phyloP scores from a whole-genome alignment of 1,140 invertebrate genomes.

The Saxidomus purpurata region DNA sequence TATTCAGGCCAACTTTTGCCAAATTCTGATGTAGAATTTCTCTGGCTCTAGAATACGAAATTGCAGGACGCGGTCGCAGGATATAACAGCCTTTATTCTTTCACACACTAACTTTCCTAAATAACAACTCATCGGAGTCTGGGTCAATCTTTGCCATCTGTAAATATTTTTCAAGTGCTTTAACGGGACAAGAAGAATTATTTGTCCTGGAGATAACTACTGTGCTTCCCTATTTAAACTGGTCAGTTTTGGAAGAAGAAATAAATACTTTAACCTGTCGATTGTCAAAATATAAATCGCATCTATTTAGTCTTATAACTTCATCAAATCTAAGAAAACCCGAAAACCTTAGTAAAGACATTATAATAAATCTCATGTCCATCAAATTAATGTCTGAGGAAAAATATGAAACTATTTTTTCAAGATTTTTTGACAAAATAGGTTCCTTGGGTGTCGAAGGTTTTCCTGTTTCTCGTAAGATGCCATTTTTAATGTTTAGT shows the following conservation, averaged over 20 bases:
- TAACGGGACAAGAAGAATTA: neutral
- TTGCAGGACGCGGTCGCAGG: neutral
- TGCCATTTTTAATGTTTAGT: neutral
- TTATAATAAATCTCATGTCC: conserved; percentile 1
- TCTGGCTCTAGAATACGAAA: neutral
- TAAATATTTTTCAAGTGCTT: neutral
- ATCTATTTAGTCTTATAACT: neutral
- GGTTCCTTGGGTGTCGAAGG: neutral
- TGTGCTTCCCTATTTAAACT: neutral
- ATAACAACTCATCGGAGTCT: neutral
- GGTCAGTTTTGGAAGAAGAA: neutral
- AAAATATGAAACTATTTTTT: conserved; percentile 20
- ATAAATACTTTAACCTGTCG: neutral
- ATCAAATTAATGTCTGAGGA: neutral
- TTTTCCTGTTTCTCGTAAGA: neutral
- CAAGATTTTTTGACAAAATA: conserved; percentile 15
- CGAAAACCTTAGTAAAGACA: neutral
- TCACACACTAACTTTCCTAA: neutral
- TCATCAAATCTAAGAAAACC: conserved; percentile 22
- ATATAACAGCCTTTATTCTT: neutral
- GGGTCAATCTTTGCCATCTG: neutral
- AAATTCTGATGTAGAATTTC: too few species aligned
- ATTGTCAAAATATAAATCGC: neutral
- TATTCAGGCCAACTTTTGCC: too few species aligned
- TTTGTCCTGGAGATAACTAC: neutral